A percentile compares a stretch with the other conserved stretches of the same genome.
These are phyloP conservation scores for Rhagium mordax DNA, from an alignment of 2,888 invertebrate genomes.

Conservation along the genomic window DNA sequence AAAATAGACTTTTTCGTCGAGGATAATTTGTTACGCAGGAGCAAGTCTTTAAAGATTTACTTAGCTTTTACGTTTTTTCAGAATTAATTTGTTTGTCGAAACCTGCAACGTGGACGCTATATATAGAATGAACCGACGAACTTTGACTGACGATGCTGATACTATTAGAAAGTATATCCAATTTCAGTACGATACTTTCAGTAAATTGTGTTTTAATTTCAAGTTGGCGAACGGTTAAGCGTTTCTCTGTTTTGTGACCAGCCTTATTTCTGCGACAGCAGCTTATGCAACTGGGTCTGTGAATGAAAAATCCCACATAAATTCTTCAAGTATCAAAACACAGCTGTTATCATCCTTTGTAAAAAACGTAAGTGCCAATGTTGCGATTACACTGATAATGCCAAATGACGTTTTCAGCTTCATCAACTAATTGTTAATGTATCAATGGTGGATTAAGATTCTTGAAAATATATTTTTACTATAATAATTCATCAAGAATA, in stretches of 20 bases:
- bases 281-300: too few species aligned
- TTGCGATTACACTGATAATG: background rate
- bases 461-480: too few species aligned
- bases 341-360: background rate
- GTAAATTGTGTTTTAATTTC: background rate
- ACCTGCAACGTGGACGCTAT: background rate
- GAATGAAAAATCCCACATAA: background rate
- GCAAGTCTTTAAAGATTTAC: slow-evolving; percentile 27
- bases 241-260: background rate
- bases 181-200: background rate
- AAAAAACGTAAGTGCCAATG: background rate
- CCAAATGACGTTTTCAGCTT: background rate
- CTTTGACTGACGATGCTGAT: background rate
- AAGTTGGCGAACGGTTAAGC: background rate
- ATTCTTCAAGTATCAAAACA: background rate
- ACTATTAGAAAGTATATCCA: background rate
- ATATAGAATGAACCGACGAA: background rate
- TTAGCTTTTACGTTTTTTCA: slow-evolving; percentile 20
- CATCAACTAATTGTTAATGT: too few species aligned
- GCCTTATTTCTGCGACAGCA: too few species aligned
- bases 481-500: too few species aligned
- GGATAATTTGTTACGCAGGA: slow-evolving; percentile 32
- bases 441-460: too few species aligned
- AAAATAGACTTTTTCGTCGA: slow-evolving; percentile 41
- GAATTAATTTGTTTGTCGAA: slow-evolving; percentile 10